A percentile compares a stretch with the other conserved stretches of the same genome.
phyloP scores from a whole-genome alignment of 2,888 invertebrate genomes.

The Drosophila greeni region DNA sequence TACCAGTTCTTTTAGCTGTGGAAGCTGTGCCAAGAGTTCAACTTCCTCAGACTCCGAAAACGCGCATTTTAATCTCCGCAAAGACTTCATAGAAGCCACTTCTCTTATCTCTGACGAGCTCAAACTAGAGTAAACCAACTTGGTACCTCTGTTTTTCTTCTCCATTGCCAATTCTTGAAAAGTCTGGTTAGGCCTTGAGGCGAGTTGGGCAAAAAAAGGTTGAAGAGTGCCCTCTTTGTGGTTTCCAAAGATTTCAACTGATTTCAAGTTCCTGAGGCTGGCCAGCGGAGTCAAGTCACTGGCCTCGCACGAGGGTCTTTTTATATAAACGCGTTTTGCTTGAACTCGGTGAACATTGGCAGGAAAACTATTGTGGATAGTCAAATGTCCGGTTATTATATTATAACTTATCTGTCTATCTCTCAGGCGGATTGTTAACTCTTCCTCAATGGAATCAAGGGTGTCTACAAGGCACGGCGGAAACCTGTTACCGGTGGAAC shows the following conservation, averaged over 20 bases:
- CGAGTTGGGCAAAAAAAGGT: constrained; percentile 1
- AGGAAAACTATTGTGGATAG: not conserved
- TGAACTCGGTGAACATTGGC: accelerated
- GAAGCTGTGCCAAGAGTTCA: constrained; percentile 3
- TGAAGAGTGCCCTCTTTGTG: not conserved
- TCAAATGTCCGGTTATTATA: not conserved
- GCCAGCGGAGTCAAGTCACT: constrained; percentile 7
- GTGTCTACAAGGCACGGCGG: not conserved
- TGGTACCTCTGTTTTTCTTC: not conserved
- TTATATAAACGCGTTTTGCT: not conserved
- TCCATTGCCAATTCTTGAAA: constrained; percentile 7
- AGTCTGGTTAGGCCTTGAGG: not conserved
- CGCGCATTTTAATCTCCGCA: constrained; percentile 5
- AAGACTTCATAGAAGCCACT: constrained; percentile 1
- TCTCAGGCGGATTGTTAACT: not conserved
- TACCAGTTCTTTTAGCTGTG: not conserved
- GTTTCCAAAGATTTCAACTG: not conserved
- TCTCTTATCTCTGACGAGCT: constrained; percentile 1
- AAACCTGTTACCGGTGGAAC: not conserved
- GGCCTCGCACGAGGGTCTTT: not conserved
- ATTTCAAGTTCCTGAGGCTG: constrained; percentile 2
- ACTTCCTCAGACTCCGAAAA: not conserved
- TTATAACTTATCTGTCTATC: not conserved
- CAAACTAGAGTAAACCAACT: not conserved
- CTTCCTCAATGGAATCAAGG: not conserved